phyloP scores from a whole-genome alignment of 2,888 invertebrate genomes.

The Drosophila paucipuncta region DNA sequence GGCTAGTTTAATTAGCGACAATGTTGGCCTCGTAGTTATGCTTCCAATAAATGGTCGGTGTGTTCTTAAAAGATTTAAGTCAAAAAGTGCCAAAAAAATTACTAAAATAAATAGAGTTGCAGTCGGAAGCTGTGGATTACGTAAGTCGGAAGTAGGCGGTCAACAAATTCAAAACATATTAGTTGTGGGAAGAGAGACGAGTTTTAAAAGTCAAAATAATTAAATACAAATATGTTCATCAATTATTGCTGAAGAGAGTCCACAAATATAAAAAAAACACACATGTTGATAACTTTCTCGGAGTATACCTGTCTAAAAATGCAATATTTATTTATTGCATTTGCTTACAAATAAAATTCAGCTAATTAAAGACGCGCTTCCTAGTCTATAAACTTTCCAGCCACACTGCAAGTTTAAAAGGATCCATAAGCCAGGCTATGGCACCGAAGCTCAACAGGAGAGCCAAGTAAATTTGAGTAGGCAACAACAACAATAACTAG shows the following conservation, averaged over 20 bases:
- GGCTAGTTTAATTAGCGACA: conserved; percentile 49
- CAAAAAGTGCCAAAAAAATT: not conserved
- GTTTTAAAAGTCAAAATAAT: not conserved
- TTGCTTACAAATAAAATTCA: not conserved
- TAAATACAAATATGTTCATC: too few species aligned
- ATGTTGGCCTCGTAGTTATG: conserved; percentile 19
- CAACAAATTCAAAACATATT: not conserved
- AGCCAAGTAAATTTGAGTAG: conserved; percentile 45
- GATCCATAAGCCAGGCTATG: conserved; percentile 9
- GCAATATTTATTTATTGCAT: not conserved
- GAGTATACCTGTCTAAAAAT: not conserved
- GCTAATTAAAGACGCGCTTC: conserved; percentile 24
- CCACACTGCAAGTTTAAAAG: conserved; percentile 14
- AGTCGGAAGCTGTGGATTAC: not conserved
- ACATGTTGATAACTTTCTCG: not conserved
- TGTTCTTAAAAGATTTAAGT: conserved; percentile 9
- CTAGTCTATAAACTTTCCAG: conserved; percentile 35
- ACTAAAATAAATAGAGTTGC: not conserved
- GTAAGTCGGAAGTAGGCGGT: not conserved
- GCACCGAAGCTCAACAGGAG: conserved; percentile 18
- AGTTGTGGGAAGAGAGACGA: not conserved
- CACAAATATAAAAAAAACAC: not conserved
- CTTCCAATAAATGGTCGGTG: conserved; percentile 45
- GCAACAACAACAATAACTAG: conserved; percentile 19
- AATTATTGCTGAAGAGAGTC: not conserved